Base-by-base conservation (phyloP, 2,888 invertebrate genomes). In the Epirrhoe alternata region DNA sequence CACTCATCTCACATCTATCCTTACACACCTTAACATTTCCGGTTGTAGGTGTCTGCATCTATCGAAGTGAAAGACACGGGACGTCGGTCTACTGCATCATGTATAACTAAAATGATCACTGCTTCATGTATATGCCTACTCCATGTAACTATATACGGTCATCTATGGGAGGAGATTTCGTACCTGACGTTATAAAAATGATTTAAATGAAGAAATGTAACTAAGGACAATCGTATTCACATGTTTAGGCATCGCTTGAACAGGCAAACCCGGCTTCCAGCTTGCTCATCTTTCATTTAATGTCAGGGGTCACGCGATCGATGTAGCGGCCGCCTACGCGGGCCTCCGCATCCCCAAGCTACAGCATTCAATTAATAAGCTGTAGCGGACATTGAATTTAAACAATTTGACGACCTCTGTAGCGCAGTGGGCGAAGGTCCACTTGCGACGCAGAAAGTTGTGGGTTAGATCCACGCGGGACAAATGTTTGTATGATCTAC, bases 291-390 rank as follows among this genome's bases (percentile, higher is more conserved):
- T 61, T 61, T 61, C 47, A 61, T 61, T 61, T 55, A 90, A 90
- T 90, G 89, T 87, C 90, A 90, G 89, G 77, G 91, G 90, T 90
- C 87, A 80, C 58, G 72, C 89, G 90, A 90, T 91, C 91, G 89
- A 91, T 91, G 87, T 84, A 85, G 87, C 87, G 75, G 71, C 84
- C 83, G 85, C 86, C 86, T 83, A 83, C 83, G 77, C 75, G 74
- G 78, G 79, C 83, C 80, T 83, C 82, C 83, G 82, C 78, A 80
- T 82, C 78, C n/a, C 77, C 80, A 73, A 72, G 68, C 31, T 54
- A 6, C 10, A 0, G 6, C 65, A 45, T 35, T 14, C 62, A 61
- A 78, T 66, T 51, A 54, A 72, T 64, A 66, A 62, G 75, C 58
- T 55, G 30, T 14, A 69, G 77, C 79, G 7, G 12, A 14, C 14